Conservation (phyloP, 2,797 vertebrate species). For the Sebastes steindachneri region DNA sequence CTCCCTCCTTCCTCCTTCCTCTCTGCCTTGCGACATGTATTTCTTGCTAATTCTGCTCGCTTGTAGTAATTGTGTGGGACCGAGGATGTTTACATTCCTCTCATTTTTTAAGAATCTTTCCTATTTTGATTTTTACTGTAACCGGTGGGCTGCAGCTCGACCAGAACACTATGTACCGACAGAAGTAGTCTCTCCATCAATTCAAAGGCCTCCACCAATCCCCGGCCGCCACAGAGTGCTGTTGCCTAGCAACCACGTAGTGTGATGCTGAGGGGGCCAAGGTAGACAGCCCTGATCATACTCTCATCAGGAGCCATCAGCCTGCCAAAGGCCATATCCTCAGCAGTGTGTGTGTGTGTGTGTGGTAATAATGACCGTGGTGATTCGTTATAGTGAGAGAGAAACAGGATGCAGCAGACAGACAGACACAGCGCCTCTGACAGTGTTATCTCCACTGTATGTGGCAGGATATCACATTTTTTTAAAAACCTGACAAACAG, state of each 20-base stretch:
- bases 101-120: conserved; percentile 5
- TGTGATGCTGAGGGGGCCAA: conserved; percentile 58
- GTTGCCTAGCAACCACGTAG: conserved; percentile 89
- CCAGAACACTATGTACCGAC: conserved; percentile 74
- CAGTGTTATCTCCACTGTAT: conserved; percentile 9
- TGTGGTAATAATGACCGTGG: conserved; percentile 37
- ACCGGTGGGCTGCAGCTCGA: conserved; percentile 36
- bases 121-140: conserved; percentile 13
- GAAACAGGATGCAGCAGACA: conserved; percentile 14
- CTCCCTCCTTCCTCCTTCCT: conserved; percentile 6
- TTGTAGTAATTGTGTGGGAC: conserved; percentile 9
- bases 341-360: conserved; percentile 35
- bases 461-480: conserved; percentile 23
- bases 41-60: conserved; percentile 17
- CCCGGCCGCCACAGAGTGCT: conserved; percentile 73
- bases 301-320: conserved; percentile 62
- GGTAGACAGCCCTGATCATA: conserved; percentile 72
- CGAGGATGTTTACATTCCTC: conserved; percentile 3
- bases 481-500: conserved; percentile 28
- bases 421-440: neutral
- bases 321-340: conserved; percentile 62
- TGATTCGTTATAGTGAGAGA: conserved; percentile 46
- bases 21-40: neutral
- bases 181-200: conserved; percentile 74
- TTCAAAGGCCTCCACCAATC: conserved; percentile 81